Percentiles rank a stretch among this genome's conserved stretches.
These are phyloP conservation scores for Drosophila lacicola DNA, from an alignment of 2,888 invertebrate species.

Conservation along the genomic window DNA sequence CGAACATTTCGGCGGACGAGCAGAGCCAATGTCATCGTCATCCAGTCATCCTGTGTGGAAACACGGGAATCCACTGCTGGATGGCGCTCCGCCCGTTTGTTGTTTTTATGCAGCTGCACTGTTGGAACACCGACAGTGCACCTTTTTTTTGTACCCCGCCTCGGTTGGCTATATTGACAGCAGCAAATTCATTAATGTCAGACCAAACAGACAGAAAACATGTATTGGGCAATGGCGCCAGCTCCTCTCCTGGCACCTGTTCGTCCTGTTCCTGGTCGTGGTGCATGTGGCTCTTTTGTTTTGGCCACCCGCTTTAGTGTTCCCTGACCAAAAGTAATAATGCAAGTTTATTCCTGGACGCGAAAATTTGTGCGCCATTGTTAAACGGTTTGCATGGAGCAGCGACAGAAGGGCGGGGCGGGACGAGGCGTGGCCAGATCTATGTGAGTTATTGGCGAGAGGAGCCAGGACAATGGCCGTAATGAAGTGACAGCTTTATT, in stretches of 20 bases:
- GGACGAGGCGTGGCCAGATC: not conserved
- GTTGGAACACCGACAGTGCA: constrained; percentile 1
- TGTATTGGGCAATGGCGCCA: constrained; percentile 32
- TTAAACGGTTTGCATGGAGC: constrained; percentile 59
- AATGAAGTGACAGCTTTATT: constrained; percentile 81
- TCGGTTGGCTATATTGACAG: constrained; percentile 71
- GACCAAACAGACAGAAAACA: constrained; percentile 42
- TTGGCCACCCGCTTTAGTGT: constrained; percentile 1
- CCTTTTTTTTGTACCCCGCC: too few relatives aligned
- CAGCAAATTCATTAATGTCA: constrained; percentile 78
- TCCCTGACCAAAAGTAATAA: constrained; percentile 53
- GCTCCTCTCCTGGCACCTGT: constrained; percentile 5
- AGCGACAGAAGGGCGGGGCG: not conserved
- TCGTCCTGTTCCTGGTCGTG: constrained; percentile 1
- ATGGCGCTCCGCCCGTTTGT: constrained; percentile 62
- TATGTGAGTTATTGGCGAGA: constrained; percentile 64
- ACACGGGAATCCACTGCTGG: constrained; percentile 35
- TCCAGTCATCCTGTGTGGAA: constrained; percentile 47
- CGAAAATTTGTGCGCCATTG: constrained; percentile 60
- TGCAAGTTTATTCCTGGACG: constrained; percentile 67
- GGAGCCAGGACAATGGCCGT: constrained; percentile 63
- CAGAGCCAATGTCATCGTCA: constrained; percentile 56
- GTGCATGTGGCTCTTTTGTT: constrained; percentile 2
- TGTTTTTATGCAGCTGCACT: constrained; percentile 61
- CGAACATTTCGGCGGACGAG: constrained; percentile 63